Base-by-base conservation (phyloP, 2,113 vertebrate species). In the Nesogale talazaci region DNA sequence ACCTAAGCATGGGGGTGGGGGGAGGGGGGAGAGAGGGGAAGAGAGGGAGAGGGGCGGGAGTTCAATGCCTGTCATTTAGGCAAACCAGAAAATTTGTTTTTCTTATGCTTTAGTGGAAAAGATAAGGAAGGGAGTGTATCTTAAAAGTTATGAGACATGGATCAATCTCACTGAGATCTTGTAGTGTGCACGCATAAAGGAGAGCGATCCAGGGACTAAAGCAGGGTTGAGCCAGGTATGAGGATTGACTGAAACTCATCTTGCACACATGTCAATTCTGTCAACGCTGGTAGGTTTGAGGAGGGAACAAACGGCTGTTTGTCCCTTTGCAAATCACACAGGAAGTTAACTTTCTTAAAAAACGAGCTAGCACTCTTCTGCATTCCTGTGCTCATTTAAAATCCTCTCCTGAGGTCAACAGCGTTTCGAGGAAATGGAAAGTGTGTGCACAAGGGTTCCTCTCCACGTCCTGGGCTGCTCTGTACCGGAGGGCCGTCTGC, bases 61-160 rank as follows among this genome's bases (percentile, higher is more conserved):
- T 52, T 12, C 46, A 52, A 52, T 52, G 46, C 10, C 46, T 52
- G 10, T 56, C 76, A 29, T 79, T 72, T 83, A 82, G 23, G 23
- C 27, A 85, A 95, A 95, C 90, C 31, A 84, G 40, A 86, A 83
- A 86, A 88, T n/a, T 85, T 75, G 80, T 70, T 90, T 88, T 78
- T 52, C 46, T 57, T 2, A 38, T 82, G 84, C 79, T 85, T 89
- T 79, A 84, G 63, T 94, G 42, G 36, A 84, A 84, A 91, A 95
- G 70, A 46, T 70, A 85, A 76, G 57, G 77, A 83, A 65, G 19
- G 70, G 19, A 93, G 59, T 76, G 27, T 56, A 89, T 63, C 88
- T 8, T 36, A 91, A 91, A 89, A 59, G 4, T 76, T 72, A 72
- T 61, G 65, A 92, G 89, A 86, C 29, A 16, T 38, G 9, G 52